These are phyloP conservation scores for Pristionchus mayeri DNA, from an alignment of 2,888 invertebrate species.

Conservation along the genomic window DNA sequence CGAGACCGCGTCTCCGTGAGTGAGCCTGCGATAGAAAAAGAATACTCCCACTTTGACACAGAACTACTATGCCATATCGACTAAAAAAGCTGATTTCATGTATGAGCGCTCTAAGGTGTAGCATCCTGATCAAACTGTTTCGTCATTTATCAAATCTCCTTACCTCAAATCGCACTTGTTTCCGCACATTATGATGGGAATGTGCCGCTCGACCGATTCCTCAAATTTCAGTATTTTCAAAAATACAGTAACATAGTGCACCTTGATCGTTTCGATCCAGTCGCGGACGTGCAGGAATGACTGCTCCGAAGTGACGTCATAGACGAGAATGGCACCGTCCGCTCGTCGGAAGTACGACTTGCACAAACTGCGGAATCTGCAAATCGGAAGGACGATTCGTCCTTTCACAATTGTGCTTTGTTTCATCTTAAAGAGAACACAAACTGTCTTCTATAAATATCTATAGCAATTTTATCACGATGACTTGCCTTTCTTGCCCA, in stretches of 20 bases:
- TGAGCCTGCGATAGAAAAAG: neutral
- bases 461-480: too few relatives aligned
- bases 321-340: slow-evolving; percentile 81
- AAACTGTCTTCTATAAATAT: too few relatives aligned
- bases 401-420: too few relatives aligned
- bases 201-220: slow-evolving; percentile 80
- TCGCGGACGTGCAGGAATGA: slow-evolving; percentile 81
- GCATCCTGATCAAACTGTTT: too few relatives aligned
- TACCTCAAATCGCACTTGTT: slow-evolving; percentile 81
- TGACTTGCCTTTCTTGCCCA: slow-evolving; percentile 80
- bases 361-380: slow-evolving; percentile 81
- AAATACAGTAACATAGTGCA: slow-evolving; percentile 61
- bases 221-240: slow-evolving; percentile 65
- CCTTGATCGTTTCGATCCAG: slow-evolving; percentile 81
- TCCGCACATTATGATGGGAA: slow-evolving; percentile 81
- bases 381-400: neutral
- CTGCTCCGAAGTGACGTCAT: slow-evolving; percentile 81
- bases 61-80: too few relatives aligned
- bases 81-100: too few relatives aligned
- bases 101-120: too few relatives aligned
- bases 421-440: too few relatives aligned
- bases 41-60: too few relatives aligned
- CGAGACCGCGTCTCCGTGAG: slow-evolving; percentile 57
- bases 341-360: slow-evolving; percentile 82
- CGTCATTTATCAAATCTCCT: too few relatives aligned